A percentile compares a stretch with the other conserved stretches of the same genome.
phyloP scores from a whole-genome alignment of 2,113 vertebrate genomes.

The Passer domesticus region DNA sequence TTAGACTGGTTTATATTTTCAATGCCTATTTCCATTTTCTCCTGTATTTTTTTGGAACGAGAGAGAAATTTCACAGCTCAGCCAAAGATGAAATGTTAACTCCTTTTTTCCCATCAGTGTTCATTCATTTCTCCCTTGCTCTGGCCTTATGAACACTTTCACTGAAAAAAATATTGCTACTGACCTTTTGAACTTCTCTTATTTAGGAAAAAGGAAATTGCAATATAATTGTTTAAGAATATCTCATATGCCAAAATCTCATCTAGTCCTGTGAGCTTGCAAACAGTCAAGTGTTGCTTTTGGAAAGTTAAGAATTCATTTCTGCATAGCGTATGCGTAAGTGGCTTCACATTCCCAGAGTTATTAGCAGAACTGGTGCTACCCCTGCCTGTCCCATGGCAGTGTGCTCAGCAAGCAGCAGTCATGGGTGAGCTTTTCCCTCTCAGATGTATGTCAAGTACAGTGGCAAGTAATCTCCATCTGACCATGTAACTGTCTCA shows the following conservation, averaged over 20 bases:
- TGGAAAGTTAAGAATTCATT: background rate
- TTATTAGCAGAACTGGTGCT: background rate
- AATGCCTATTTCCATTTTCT: background rate
- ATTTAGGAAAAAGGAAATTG: background rate
- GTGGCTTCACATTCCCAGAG: background rate
- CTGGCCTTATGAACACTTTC: background rate
- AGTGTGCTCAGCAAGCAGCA: background rate
- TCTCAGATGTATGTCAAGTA: rapidly evolving
- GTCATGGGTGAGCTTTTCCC: background rate
- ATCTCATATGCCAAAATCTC: background rate
- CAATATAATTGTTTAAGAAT: background rate
- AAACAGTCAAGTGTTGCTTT: background rate
- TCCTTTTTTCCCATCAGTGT: background rate
- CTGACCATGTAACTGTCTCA: background rate
- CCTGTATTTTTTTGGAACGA: background rate
- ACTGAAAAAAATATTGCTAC: background rate
- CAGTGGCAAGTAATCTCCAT: background rate
- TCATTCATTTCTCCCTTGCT: background rate
- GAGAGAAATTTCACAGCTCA: background rate
- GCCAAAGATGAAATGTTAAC: background rate
- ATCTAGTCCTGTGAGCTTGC: background rate
- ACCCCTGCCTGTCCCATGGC: background rate
- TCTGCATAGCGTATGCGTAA: background rate
- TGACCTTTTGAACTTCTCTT: background rate
- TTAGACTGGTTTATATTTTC: background rate